Evolutionary conservation across 2,797 vertebrate genomes (phyloP), one percentile per base, ranked within the genome.

Genomic region (Phaenicophaeus curvirostris): DNA sequence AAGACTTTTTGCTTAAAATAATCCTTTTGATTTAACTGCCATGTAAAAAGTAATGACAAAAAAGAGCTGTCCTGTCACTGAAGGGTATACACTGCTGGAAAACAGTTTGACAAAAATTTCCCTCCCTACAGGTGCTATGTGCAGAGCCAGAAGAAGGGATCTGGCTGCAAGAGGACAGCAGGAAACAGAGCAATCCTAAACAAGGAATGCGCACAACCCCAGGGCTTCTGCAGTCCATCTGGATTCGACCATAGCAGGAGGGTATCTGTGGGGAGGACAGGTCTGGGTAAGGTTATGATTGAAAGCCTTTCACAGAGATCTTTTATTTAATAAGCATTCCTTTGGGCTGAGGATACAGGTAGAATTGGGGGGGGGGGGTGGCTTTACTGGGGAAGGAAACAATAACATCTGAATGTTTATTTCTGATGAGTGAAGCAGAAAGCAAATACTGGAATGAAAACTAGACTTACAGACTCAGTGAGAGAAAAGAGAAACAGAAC

Each of bases 1-100:
- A 83, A 82, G 78, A 46, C 1, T 0, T 5, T 8, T 13, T 10
- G 0, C 6, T 82, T 51, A 1, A 6, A 31, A 63, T 76, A 71
- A 3, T n/a, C 46, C 9, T 57, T 74, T 57, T 41, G 6, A 30
- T 83, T 83, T 72, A 54, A 51, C 8, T 0, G 0, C 15, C 30
- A 11, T 15, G 9, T 51, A 51, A 66, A 46, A 68, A 75, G 54
- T 11, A 6, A 42, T 28, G 54, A 14, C 33, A 76, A 41, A 46
- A 68, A 80, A 75, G 10, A 80, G 6, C 15, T 89, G 53, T 41
- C 48, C 71, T 30, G 6, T 37, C 16, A 14, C 31, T 21, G 21
- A 21, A 50, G 20, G 8, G 72, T 80, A 44, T 18, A 80, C 2
- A 4, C 41, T 61, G 31, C 24, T 17, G 54, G 37, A 27, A 19